A percentile compares a stretch with the other conserved stretches of the same genome.
These are phyloP conservation scores for Apodemia duryi DNA, from an alignment of 2,888 invertebrate genomes.

Conservation along the genomic window DNA sequence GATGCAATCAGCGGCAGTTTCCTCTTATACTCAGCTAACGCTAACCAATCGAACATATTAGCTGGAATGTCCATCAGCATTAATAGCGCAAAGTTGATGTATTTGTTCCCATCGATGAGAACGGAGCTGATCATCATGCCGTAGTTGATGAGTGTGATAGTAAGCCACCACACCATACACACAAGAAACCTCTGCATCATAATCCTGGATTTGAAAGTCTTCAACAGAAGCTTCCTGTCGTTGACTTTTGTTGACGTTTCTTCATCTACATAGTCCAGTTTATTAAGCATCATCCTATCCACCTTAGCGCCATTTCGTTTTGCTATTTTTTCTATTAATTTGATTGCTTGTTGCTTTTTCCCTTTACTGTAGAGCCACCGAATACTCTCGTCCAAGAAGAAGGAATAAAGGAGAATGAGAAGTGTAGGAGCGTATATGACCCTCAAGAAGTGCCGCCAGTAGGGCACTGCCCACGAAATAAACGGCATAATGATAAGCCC, in stretches of 20 bases:
- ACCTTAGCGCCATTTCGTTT: constrained; percentile 52
- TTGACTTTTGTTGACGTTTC: constrained; percentile 42
- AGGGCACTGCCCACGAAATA: constrained; percentile 64
- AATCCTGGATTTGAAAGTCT: constrained; percentile 61
- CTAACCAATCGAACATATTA: constrained; percentile 68
- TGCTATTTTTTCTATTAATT: constrained; percentile 60
- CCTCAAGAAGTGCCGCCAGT: constrained; percentile 65
- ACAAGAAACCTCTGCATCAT: constrained; percentile 67
- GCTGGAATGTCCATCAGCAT: constrained; percentile 71
- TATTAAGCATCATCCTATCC: constrained; percentile 47
- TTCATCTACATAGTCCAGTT: constrained; percentile 53
- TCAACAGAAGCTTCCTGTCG: constrained; percentile 52
- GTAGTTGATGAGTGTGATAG: constrained; percentile 69
- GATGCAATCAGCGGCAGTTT: constrained; percentile 59
- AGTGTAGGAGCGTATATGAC: constrained; percentile 67
- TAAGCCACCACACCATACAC: constrained; percentile 72
- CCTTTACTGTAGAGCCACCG: constrained; percentile 71
- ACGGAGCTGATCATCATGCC: constrained; percentile 75
- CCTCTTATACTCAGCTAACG: constrained; percentile 58
- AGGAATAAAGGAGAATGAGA: constrained; percentile 56
- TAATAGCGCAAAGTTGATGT: constrained; percentile 63
- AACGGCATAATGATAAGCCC: constrained; percentile 65
- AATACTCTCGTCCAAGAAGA: constrained; percentile 67
- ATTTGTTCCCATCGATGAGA: constrained; percentile 66
- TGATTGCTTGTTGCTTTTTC: constrained; percentile 48